Evolutionary conservation across 1,140 invertebrate species (phyloP), one percentile per base, ranked within the genome.

Genomic region (Phthorimaea operculella): DNA sequence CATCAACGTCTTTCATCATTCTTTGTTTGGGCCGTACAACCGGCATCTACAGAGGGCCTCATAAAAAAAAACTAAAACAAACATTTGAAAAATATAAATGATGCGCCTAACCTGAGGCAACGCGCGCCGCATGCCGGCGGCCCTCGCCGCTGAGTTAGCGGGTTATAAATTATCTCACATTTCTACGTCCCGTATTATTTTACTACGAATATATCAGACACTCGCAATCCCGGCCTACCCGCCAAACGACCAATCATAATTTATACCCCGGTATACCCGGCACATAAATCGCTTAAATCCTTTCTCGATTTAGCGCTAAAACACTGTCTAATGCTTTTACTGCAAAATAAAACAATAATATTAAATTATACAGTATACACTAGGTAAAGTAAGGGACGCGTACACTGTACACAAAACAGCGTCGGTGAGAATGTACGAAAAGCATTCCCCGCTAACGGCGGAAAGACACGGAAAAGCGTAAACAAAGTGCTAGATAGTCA

Each of bases 41-140:
- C 70, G 74, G 67, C 70, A 66, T 76, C 70, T 65, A 74, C 69
- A 75, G 64, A 67, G 67, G 68, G 68, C 54, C 59, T 63, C 57
- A 67, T 74, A 77, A 83, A 82, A 83, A 82, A 28, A 81, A 79
- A 79, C 68, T 76, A 79, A n/a, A 75, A 72, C 75, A 84, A 81
- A 84, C 75, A 77, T 82, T 64, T 75, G 68, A 74, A 78, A 79
- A 81, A 83, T 81, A 84, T 83, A 80, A 83, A 84, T 81, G 76
- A 82, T 81, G 74, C 72, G 66, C 63, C 76, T 81, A 81, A 82
- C 76, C 65, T 69, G 70, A 73, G 69, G 72, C 78, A 76, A 74
- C 74, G 72, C 47, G 62, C 66, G 72, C 60, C 73, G 72, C 73
- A 70, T 80, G 77, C 72, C 60, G 55, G 70, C 60, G 45, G 62